A percentile compares a stretch with the other conserved stretches of the same genome.
These are phyloP conservation scores for Rhinopomastus cyanomelas DNA, from an alignment of 2,113 vertebrate species.

Conservation along the genomic window DNA sequence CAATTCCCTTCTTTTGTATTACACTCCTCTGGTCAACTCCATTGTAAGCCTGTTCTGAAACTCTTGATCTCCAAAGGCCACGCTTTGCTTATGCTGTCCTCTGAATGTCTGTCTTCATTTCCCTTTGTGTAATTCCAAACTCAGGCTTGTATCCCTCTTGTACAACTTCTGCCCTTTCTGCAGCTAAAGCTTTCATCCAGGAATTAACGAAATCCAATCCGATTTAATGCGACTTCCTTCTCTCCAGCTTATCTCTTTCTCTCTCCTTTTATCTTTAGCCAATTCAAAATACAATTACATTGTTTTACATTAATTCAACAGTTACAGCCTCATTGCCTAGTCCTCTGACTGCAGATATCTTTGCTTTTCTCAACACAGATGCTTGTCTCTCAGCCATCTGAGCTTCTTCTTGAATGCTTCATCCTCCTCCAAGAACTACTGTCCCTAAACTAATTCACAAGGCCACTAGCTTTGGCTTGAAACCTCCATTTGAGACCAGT, in stretches of 20 bases:
- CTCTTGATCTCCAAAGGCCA: not conserved
- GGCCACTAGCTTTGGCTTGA: not conserved
- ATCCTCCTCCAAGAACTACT: not conserved
- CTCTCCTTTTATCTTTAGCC: conserved; percentile 12
- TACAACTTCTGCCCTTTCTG: conserved; percentile 17
- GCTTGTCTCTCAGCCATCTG: not conserved
- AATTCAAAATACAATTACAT: not conserved
- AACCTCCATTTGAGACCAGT: not conserved
- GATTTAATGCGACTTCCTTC: conserved; percentile 1
- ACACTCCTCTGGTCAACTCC: not conserved
- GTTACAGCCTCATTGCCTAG: not conserved
- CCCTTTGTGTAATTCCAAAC: not conserved
- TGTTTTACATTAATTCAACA: not conserved
- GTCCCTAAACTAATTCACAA: not conserved
- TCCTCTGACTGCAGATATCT: not conserved
- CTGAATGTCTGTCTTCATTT: not conserved
- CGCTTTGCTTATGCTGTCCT: not conserved
- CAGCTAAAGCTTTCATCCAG: conserved; percentile 49
- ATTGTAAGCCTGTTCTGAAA: not conserved
- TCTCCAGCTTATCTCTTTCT: not conserved
- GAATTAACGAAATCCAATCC: conserved; percentile 46
- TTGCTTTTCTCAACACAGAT: not conserved
- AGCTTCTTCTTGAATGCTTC: not conserved
- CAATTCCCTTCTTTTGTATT: not conserved
- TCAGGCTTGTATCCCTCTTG: not conserved